Base-by-base conservation (phyloP, 2,888 invertebrate genomes). In the Junonia oenone region DNA sequence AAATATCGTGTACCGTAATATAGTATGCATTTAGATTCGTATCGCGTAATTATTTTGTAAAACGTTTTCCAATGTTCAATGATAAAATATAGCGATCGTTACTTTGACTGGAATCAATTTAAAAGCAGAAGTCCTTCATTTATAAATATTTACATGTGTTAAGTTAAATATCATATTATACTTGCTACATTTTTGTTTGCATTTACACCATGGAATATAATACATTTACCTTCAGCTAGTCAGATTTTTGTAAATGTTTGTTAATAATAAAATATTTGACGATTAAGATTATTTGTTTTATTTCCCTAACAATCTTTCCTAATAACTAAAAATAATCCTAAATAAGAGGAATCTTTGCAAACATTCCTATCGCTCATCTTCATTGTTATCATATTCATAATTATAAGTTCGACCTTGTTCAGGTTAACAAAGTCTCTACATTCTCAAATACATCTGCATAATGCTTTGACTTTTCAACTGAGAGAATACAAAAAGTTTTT, bases 141-240 rank as follows among this genome's bases (percentile, higher is more conserved):
- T 33, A n/a, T 33, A 31, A 31, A 11, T 31, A 37, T 37, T 37
- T 37, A 37, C 5, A 6, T 14, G 14, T n/a, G n/a, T n/a, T n/a
- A n/a, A n/a, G n/a, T n/a, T n/a, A n/a, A n/a, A n/a, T n/a, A n/a
- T n/a, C n/a, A n/a, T n/a, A n/a, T n/a, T n/a, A n/a, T n/a, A n/a
- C n/a, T n/a, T n/a, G n/a, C 46, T 59, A 54, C 56, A 58, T 63
- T 61, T 60, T 57, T 57, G 45, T 33, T 14, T 47, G 53, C 53
- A 54, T 54, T 54, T 54, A 54, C 29, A 40, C 31, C 37, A 48
- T 27, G 15, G 31, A 47, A 40, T 14, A 31, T 26, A 29, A 11
- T 13, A 43, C 33, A 40, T 48, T 54, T 14, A 13, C 33, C 3
- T 33, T n/a, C 31, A 29, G 14, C 14, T 27, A 26, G 6, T 6